Percentiles rank a stretch among this genome's conserved stretches.
Evolutionary conservation across 35 echinoderm and acorn worm species (phyloP).

Genomic region (Diadema setosum): DNA sequence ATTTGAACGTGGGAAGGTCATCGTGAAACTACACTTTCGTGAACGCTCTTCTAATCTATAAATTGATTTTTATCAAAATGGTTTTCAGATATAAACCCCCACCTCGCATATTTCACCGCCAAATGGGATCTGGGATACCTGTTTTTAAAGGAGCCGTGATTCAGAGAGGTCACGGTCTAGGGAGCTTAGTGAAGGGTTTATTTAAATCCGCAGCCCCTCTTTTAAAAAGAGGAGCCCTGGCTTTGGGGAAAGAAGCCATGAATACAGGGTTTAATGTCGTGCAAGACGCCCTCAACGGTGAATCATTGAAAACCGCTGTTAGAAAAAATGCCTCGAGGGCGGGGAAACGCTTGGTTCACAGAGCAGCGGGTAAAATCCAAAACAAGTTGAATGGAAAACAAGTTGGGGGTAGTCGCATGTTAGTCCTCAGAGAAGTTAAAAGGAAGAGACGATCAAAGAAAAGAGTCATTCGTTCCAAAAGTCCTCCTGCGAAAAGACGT

Average conservation of each 20-base stretch:
- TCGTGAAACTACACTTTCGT: conserved; percentile 35
- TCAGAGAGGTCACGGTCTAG: neutral
- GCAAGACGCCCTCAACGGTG: neutral
- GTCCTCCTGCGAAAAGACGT: neutral
- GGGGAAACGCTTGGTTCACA: neutral
- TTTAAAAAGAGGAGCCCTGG: neutral
- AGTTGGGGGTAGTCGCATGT: neutral
- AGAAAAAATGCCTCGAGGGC: neutral
- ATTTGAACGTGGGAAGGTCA: conserved; percentile 17
- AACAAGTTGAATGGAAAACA: neutral
- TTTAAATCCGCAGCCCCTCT: conserved; percentile 27
- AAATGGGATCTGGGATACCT: neutral
- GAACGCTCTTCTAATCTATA: conserved; percentile 13
- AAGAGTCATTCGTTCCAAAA: neutral
- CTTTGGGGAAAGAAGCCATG: neutral
- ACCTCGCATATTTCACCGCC: neutral
- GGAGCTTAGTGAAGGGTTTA: neutral
- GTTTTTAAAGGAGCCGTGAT: neutral
- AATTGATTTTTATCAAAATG: neutral
- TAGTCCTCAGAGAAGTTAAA: neutral
- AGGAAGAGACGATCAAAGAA: neutral
- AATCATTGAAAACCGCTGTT: neutral
- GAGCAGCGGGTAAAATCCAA: neutral
- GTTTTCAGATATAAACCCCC: neutral
- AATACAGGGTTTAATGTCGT: neutral